Evolutionary conservation across 2,797 vertebrate genomes (phyloP), one percentile per base, ranked within the genome.

Genomic region (Semaprochilodus insignis): DNA sequence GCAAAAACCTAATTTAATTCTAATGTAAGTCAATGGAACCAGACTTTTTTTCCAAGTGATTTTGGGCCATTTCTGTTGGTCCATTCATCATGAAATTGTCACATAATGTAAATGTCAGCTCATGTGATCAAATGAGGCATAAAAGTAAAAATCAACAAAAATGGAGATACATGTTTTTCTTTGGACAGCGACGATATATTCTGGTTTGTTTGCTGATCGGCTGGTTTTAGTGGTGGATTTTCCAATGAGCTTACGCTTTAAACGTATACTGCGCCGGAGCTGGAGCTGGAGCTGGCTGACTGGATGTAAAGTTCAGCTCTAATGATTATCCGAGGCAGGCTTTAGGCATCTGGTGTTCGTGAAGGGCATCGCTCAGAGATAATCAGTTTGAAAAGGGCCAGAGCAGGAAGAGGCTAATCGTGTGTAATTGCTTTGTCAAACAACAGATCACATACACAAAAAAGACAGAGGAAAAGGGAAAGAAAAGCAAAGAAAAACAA

Each of bases 361-460:
- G 55, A 74, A 80, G 71, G 82, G 63, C 23, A 66, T 80, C 80
- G 81, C 14, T 82, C 73, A 65, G 31, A 52, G 27, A 83, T 48
- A 31, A 67, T 21, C 65, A 54, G 10, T 6, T 71, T 73, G 86
- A 82, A 48, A 34, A 60, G 73, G 25, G 81, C 60, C 81, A 36
- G 76, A 85, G 74, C 7, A 85, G 73, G 74, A 87, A 77, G 73
- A 55, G 54, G 82, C 82, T 86, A 81, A 88, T 82, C 51, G 78
- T 44, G 63, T 25, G 55, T 84, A 87, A 87, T 83, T 86, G 82
- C 87, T 90, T 88, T 11, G 23, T 80, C 82, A 86, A 83, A 90
- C n/a, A 85, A 15, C 86, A 84, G 86, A 74, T 82, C 85, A 89
- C 34, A 62, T 59, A 81, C 59, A 83, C 74, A 80, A 60, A 78